A percentile compares a stretch with the other conserved stretches of the same genome.
phyloP scores from a whole-genome alignment of 2,113 vertebrate species.

The Nanger granti region DNA sequence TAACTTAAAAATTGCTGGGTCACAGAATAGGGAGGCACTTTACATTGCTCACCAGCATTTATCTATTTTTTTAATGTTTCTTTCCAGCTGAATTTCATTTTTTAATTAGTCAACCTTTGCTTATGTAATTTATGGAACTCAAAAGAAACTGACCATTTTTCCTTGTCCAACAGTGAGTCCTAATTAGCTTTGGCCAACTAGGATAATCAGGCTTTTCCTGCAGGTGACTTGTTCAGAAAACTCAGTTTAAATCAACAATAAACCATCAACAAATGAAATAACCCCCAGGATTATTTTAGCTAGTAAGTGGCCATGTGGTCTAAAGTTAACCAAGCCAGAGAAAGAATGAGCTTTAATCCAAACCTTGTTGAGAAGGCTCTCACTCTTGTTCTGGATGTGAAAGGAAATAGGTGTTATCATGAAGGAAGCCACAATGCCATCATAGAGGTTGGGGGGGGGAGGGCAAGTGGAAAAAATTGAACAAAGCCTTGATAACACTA shows the following conservation, averaged over 20 bases:
- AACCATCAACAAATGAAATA: background rate
- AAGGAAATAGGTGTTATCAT: background rate
- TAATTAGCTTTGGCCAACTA: background rate
- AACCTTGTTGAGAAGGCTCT: background rate
- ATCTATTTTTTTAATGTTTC: background rate
- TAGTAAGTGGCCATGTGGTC: background rate
- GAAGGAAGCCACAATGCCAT: background rate
- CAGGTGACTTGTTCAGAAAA: background rate
- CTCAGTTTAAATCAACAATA: background rate
- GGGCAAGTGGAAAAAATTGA: background rate
- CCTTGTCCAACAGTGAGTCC: background rate
- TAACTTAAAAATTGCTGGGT: background rate
- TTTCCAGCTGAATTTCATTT: background rate
- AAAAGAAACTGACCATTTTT: background rate
- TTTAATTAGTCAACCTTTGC: background rate
- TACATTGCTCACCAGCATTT: background rate
- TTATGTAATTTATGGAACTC: background rate
- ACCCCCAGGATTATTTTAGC: background rate
- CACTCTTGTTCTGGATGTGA: background rate
- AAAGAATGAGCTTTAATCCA: background rate
- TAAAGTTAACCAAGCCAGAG: background rate
- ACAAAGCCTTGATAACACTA: background rate
- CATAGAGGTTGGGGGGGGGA: accelerated
- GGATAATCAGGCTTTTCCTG: background rate
- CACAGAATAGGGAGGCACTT: background rate